Evolutionary conservation across 2,888 invertebrate species (phyloP).

Genomic region (Magallana nippona): DNA sequence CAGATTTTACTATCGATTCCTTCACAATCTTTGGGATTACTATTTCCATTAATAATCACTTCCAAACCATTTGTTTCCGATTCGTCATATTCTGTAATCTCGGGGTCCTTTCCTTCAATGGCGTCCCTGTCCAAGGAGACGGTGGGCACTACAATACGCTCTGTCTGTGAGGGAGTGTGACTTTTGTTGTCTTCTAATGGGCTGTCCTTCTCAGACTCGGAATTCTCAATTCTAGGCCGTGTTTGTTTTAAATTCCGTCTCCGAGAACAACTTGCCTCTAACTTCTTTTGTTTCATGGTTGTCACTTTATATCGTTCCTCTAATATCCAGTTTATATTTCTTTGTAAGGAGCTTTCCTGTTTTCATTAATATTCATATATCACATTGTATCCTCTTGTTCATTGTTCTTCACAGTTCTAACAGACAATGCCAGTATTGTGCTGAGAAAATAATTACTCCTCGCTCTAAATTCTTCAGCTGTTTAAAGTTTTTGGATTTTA

Average conservation of each 20-base stretch:
- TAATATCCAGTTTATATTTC: not conserved
- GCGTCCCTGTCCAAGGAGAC: not conserved
- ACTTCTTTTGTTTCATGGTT: constrained; percentile 26
- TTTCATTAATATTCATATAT: constrained; percentile 30
- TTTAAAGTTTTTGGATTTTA: constrained; percentile 19
- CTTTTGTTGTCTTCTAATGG: not conserved
- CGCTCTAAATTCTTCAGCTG: constrained; percentile 13
- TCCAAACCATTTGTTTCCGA: not conserved
- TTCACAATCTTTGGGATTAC: no score
- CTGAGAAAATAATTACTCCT: constrained; percentile 25
- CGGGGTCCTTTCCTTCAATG: not conserved
- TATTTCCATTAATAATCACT: not conserved
- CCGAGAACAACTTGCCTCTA: constrained; percentile 8
- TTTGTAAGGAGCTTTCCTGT: not conserved
- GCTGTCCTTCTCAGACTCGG: not conserved
- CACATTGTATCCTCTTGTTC: constrained; percentile 10
- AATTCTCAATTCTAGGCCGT: not conserved
- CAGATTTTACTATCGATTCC: no score
- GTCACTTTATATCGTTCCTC: constrained; percentile 3
- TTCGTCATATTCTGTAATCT: not conserved
- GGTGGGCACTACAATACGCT: not conserved
- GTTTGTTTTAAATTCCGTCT: constrained; percentile 24
- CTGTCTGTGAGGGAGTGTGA: not conserved
- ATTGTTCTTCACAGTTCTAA: not conserved
- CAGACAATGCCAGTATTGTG: constrained; percentile 17